Evolutionary conservation across 2,797 vertebrate species (phyloP).

Genomic region (Holocentrus rufus): DNA sequence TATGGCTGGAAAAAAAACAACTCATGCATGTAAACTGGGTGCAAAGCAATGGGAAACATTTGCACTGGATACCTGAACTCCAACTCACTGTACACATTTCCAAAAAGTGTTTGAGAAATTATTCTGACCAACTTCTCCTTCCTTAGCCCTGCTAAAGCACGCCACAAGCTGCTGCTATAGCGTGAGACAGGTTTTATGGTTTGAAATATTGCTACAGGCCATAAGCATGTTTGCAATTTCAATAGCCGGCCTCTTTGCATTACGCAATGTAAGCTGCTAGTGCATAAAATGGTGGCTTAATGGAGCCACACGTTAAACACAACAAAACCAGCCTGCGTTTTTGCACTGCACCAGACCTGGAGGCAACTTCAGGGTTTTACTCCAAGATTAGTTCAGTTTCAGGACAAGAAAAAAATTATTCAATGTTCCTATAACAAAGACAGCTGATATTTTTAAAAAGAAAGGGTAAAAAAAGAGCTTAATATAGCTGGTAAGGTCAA

Average conservation of each 20-base stretch:
- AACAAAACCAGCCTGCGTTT: slow-evolving; percentile 10
- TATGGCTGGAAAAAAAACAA: slow-evolving; percentile 42
- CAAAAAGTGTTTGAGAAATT: neutral
- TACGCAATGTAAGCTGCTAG: slow-evolving; percentile 18
- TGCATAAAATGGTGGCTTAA: slow-evolving; percentile 34
- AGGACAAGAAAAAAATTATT: neutral
- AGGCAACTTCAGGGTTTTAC: neutral
- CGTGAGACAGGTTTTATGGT: slow-evolving; percentile 27
- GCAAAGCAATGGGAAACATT: slow-evolving; percentile 20
- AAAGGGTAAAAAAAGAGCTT: no score
- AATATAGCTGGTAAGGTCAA: no score
- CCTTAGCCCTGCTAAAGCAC: slow-evolving; percentile 2
- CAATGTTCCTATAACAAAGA: neutral
- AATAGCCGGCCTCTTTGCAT: slow-evolving; percentile 29
- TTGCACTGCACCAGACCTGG: slow-evolving; percentile 1
- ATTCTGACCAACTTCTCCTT: neutral
- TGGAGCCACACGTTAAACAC: slow-evolving; percentile 1
- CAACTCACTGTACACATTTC: neutral
- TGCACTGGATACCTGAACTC: neutral
- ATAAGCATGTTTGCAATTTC: slow-evolving; percentile 38
- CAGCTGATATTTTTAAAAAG: no score
- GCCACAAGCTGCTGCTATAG: slow-evolving; percentile 4
- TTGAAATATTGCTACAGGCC: slow-evolving; percentile 14
- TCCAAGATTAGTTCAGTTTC: neutral
- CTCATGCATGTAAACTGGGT: slow-evolving; percentile 18